Evolutionary conservation across 2,888 invertebrate genomes (phyloP).

Genomic region (Acrobasis consociella): DNA sequence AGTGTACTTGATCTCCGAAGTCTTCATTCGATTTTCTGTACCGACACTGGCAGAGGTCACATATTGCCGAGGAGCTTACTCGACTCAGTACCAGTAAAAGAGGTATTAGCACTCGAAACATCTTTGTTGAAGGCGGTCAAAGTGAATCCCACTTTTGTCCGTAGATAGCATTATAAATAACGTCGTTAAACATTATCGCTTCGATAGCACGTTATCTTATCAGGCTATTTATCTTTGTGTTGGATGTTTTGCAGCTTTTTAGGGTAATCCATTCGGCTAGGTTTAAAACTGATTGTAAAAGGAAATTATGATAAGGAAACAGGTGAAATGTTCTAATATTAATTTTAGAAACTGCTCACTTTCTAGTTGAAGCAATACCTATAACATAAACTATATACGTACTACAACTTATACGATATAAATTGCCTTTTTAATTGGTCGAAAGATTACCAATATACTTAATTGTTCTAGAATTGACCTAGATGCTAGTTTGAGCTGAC

Average conservation of each 20-base stretch:
- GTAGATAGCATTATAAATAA: not conserved
- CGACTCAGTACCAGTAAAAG: not conserved
- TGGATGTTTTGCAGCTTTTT: not conserved
- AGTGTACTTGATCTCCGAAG: slow-evolving; percentile 56
- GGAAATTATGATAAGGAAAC: not conserved
- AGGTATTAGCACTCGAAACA: not conserved
- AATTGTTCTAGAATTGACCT: too few relatives aligned
- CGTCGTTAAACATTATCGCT: not conserved
- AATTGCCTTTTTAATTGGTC: too few relatives aligned
- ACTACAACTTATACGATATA: too few relatives aligned
- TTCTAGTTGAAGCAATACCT: too few relatives aligned
- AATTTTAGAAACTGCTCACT: too few relatives aligned
- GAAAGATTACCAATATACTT: too few relatives aligned
- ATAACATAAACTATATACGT: too few relatives aligned
- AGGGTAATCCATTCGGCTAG: not conserved
- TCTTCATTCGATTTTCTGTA: slow-evolving; percentile 48
- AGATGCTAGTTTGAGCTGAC: too few relatives aligned
- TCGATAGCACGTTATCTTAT: not conserved
- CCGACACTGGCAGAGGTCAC: slow-evolving; percentile 47
- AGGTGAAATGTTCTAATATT: too few relatives aligned
- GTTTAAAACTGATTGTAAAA: not conserved
- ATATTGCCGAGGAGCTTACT: not conserved
- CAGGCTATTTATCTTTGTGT: not conserved
- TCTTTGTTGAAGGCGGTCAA: not conserved
- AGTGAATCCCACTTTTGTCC: not conserved